These are phyloP conservation scores for Pherbina coryleti DNA, from an alignment of 2,888 invertebrate genomes.

Conservation along the genomic window DNA sequence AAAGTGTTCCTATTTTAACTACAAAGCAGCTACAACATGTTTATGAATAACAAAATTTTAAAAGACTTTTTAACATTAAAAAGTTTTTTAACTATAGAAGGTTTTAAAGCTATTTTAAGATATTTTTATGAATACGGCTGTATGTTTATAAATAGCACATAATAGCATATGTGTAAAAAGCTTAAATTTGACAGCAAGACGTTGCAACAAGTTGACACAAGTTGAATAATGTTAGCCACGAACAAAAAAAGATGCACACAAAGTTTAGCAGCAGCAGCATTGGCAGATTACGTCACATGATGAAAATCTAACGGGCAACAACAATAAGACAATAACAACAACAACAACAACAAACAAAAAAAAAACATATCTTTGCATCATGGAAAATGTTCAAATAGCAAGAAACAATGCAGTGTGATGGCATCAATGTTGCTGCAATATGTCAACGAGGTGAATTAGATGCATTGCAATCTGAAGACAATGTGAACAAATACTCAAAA, in stretches of 20 bases:
- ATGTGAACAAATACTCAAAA: neutral
- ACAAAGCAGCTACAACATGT: too few relatives aligned
- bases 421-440: slow-evolving; percentile 10
- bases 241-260: neutral
- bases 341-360: neutral
- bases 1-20: too few relatives aligned
- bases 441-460: neutral
- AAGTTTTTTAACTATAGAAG: too few relatives aligned
- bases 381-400: neutral
- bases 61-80: too few relatives aligned
- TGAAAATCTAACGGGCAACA: neutral
- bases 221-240: neutral
- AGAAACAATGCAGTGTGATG: neutral
- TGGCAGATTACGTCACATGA: too few relatives aligned
- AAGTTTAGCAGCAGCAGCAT: neutral
- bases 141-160: too few relatives aligned
- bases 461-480: neutral
- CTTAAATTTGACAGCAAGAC: too few relatives aligned
- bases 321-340: neutral
- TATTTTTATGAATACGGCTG: too few relatives aligned
- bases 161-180: too few relatives aligned
- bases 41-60: too few relatives aligned
- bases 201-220: neutral
- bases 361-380: neutral
- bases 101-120: too few relatives aligned